Conservation (phyloP, 2,888 invertebrate genomes). For the Galeopsomyia nigrocyanea region DNA sequence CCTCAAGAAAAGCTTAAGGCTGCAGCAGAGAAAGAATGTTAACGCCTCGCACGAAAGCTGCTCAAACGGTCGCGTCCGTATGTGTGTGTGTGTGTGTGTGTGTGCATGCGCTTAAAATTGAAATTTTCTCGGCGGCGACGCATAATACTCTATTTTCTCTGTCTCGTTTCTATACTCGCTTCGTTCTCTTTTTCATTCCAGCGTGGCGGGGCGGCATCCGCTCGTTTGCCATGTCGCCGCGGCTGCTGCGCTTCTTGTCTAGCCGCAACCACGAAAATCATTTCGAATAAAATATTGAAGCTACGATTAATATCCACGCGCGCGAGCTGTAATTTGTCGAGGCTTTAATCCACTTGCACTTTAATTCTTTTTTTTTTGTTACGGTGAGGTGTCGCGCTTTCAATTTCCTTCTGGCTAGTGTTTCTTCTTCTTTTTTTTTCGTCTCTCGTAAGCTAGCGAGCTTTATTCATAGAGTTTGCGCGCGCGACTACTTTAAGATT, state of each 20-base stretch:
- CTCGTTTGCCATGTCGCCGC: slow-evolving; percentile 11
- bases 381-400: too few relatives aligned
- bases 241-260: too few relatives aligned
- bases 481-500: slow-evolving; percentile 24
- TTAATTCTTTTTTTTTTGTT: slow-evolving; percentile 3
- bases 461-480: slow-evolving; percentile 40
- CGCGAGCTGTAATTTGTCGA: too few relatives aligned
- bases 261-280: too few relatives aligned
- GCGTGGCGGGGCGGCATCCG: slow-evolving; percentile 10
- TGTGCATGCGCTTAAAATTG: slow-evolving; percentile 39
- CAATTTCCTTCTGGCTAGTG: too few relatives aligned
- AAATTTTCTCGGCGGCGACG: slow-evolving; percentile 38
- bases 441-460: neutral
- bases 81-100: slow-evolving; percentile 3
- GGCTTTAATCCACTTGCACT: too few relatives aligned
- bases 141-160: slow-evolving; percentile 30
- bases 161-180: too few relatives aligned
- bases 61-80: slow-evolving; percentile 6
- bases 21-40: too few relatives aligned
- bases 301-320: too few relatives aligned
- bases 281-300: too few relatives aligned
- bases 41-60: neutral
- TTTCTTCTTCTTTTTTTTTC: slow-evolving; percentile 29
- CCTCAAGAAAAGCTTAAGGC: slow-evolving; percentile 19
- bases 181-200: slow-evolving; percentile 9